phyloP scores from a whole-genome alignment of 2,797 vertebrate species.

The Tarsius wallacei region DNA sequence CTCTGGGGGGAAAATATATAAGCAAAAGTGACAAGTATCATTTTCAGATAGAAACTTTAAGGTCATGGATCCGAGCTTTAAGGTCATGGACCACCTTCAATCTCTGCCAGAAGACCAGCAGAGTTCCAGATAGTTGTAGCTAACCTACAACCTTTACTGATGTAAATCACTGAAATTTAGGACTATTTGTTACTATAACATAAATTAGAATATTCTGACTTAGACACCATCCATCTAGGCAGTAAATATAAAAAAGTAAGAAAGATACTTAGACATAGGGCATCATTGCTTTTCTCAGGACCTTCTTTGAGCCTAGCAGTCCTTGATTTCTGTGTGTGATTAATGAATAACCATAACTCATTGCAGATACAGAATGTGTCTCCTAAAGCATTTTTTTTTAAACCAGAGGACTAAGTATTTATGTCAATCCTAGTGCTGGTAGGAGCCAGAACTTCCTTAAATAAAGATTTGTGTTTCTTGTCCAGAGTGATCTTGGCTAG shows the following conservation, averaged over 20 bases:
- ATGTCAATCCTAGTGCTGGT: not conserved
- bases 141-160: not conserved
- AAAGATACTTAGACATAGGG: not conserved
- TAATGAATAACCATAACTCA: conserved; percentile 18
- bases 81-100: not conserved
- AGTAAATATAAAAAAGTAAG: not conserved
- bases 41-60: not conserved
- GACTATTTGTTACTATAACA: conserved; percentile 15
- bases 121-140: not conserved
- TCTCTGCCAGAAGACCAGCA: not conserved
- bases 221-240: not conserved
- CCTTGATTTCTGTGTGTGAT: not conserved
- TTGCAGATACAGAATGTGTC: conserved; percentile 34
- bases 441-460: conserved; percentile 5
- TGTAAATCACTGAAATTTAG: not conserved
- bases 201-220: conserved; percentile 18
- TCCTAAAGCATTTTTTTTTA: not conserved
- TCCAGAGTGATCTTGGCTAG: not conserved
- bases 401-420: not conserved
- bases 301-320: not conserved
- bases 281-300: not conserved
- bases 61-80: not conserved
- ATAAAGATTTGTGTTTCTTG: conserved; percentile 57
- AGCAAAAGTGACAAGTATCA: not conserved
- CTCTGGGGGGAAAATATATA: not conserved